These are phyloP conservation scores for Atta colombica DNA, from an alignment of 1,140 invertebrate species.

Conservation along the genomic window DNA sequence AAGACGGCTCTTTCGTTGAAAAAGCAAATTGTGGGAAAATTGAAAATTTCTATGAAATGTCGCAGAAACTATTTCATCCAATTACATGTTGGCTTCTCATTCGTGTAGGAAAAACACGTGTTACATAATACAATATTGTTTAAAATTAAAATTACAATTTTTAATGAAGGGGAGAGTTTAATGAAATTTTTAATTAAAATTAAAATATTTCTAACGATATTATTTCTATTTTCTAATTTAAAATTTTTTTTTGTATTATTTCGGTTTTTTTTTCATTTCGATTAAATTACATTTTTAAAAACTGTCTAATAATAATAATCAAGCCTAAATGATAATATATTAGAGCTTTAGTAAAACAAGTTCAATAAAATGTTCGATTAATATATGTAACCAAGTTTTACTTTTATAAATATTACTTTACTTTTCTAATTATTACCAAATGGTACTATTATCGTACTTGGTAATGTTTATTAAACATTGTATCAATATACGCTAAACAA, in stretches of 20 bases:
- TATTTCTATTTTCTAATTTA: neutral
- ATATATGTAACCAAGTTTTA: too few relatives aligned
- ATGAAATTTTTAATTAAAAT: neutral
- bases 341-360: too few relatives aligned
- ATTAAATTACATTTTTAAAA: neutral
- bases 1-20: neutral
- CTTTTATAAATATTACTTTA: too few relatives aligned
- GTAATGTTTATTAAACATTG: too few relatives aligned
- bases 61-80: neutral
- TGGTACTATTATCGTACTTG: too few relatives aligned
- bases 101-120: neutral
- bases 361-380: too few relatives aligned
- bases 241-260: neutral
- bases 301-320: too few relatives aligned
- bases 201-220: neutral
- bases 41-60: neutral
- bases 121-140: neutral
- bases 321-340: too few relatives aligned
- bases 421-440: too few relatives aligned
- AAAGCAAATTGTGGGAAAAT: neutral
- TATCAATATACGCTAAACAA: too few relatives aligned
- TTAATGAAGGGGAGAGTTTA: neutral
- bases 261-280: neutral
- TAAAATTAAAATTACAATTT: neutral
- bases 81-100: neutral